Evolutionary conservation across 2,888 invertebrate genomes (phyloP), one percentile per base, ranked within the genome.

Genomic region (Parelbella ahira): DNA sequence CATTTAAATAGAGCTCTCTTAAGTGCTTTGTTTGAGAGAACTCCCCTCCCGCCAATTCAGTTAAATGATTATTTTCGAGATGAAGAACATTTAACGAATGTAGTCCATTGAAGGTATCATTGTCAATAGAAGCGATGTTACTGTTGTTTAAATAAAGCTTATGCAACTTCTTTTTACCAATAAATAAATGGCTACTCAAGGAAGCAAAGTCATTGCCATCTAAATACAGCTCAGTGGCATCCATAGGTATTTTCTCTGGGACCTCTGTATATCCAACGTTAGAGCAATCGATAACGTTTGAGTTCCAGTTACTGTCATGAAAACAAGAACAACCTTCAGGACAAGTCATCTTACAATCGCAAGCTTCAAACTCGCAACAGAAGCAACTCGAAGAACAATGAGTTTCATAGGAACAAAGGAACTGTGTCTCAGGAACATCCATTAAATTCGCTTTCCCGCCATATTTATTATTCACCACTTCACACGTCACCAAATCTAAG

Each of bases 271-370:
- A 93, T 21, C 91, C 92, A 19, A 91, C 91, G 65, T 91, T 92
- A 45, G 93, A 93, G 65, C 94, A 95, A 70, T 94, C 94, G 33
- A 95, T 94, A 12, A 94, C 93, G 79, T 95, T 95, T 48, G 93
- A 92, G 48, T 91, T 91, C 94, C 94, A 95, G 54, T 92, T 92
- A 71, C 93, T 92, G 68, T 95, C 95, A 72, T 94, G 94, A 71
- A 92, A 95, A 69, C 96, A 96, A 33, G 92, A 92, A 75, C 96
- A 96, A 60, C 93, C 93, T 61, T 91, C 90, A 6, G 96, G 96
- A 60, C 96, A 96, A 23, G 93, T 93, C 93, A 95, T 95, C 84
- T 94, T 93, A 76, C 96, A 96, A 75, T 96, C 96, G 68, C 96
- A 96, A 24, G 94, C 94, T 70, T 94, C 94, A 77, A 93, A 96